Evolutionary conservation across 2,797 vertebrate genomes (phyloP).

Genomic region (Mionectes olivaceus): DNA sequence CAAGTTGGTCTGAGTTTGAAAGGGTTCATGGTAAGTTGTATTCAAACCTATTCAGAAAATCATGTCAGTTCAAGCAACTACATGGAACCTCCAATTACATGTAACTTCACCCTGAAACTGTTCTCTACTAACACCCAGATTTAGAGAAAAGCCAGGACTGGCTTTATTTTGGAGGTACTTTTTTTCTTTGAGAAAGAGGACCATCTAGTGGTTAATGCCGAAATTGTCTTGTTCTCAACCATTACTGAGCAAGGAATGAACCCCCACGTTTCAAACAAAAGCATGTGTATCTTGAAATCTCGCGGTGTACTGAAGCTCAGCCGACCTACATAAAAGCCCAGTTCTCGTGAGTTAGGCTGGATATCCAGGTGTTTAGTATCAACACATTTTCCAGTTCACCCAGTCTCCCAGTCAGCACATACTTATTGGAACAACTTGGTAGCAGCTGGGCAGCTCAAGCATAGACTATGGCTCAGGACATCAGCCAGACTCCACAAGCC

Average conservation of each 20-base stretch:
- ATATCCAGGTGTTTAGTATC: neutral
- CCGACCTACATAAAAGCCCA: neutral
- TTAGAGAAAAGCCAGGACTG: neutral
- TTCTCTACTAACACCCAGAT: neutral
- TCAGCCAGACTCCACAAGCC: neutral
- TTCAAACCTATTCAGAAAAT: neutral
- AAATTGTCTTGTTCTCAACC: neutral
- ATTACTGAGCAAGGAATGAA: neutral
- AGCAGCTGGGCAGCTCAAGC: neutral
- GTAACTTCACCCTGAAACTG: neutral
- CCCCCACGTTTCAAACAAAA: accelerated
- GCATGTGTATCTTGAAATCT: neutral
- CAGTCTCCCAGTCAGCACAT: neutral
- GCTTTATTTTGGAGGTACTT: neutral
- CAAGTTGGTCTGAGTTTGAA: neutral
- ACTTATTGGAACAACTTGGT: neutral
- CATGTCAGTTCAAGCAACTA: neutral
- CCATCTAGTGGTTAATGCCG: conserved; percentile 44
- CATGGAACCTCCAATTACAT: neutral
- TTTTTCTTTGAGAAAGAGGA: conserved; percentile 10
- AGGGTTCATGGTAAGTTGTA: neutral
- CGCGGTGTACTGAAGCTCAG: neutral
- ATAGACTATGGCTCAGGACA: neutral
- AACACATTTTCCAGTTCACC: neutral
- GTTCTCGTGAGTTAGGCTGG: neutral